These are phyloP conservation scores for Leptothorax acervorum DNA, from an alignment of 2,888 invertebrate genomes.

Conservation along the genomic window DNA sequence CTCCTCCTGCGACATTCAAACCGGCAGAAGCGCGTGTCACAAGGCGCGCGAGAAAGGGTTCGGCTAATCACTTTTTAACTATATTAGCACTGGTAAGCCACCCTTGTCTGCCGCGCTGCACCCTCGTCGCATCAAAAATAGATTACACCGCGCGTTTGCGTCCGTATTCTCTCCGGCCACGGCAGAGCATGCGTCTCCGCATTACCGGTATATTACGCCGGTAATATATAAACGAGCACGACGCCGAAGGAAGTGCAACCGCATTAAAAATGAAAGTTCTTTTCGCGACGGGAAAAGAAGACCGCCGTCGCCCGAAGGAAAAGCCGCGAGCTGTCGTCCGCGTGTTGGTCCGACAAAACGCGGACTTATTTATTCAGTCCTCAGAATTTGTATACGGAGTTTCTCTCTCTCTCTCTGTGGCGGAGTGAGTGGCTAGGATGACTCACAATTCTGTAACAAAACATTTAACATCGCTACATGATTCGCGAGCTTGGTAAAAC, in stretches of 20 bases:
- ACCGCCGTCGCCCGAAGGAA: slow-evolving; percentile 12
- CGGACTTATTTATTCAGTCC: slow-evolving; percentile 42
- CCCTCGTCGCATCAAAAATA: slow-evolving; percentile 74
- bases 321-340: slow-evolving; percentile 42
- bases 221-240: slow-evolving; percentile 50
- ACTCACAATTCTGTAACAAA: slow-evolving; percentile 11
- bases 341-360: slow-evolving; percentile 35
- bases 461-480: slow-evolving; percentile 13
- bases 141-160: slow-evolving; percentile 69
- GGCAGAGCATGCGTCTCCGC: slow-evolving; percentile 31
- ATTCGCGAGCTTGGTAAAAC: background rate
- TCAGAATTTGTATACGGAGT: slow-evolving; percentile 40
- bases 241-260: slow-evolving; percentile 35
- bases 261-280: slow-evolving; percentile 50
- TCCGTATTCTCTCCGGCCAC: slow-evolving; percentile 65
- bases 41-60: slow-evolving; percentile 72
- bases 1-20: slow-evolving; percentile 59
- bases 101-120: slow-evolving; percentile 47
- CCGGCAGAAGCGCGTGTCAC: slow-evolving; percentile 66
- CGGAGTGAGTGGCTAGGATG: background rate
- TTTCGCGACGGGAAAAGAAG: slow-evolving; percentile 28
- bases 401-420: background rate
- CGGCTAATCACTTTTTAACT: slow-evolving; percentile 78
- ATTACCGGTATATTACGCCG: slow-evolving; percentile 47
- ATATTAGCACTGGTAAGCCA: slow-evolving; percentile 73